Evolutionary conservation across 2,888 invertebrate genomes (phyloP), one percentile per base, ranked within the genome.

Genomic region (Apamea monoglypha): DNA sequence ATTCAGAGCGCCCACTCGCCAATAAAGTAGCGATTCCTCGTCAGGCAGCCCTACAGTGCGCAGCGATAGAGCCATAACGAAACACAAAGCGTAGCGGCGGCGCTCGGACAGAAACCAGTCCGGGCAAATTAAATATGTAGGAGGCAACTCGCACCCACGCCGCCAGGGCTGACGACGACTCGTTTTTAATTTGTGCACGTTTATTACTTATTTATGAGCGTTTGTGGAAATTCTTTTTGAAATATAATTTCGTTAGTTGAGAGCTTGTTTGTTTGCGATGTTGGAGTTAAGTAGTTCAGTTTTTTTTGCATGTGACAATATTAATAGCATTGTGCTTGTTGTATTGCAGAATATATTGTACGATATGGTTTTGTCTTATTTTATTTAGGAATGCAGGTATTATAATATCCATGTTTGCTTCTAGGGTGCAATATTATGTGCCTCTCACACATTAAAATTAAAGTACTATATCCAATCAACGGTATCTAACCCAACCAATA

Each of bases 51-150:
- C 90, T 91, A 90, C 89, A 90, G 87, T 88, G 89, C 91, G 86
- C 88, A 85, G 91, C 94, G 94, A 96, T 96, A 96, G 95, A 96
- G 96, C 95, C 96, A 95, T 96, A 96, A 96, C 95, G 94, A 94
- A 95, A 94, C 95, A 95, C 95, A 95, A 96, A 96, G 96, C 95
- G 95, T 89, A 91, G 94, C 94, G 94, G 56, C 56, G 84, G 84
- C 92, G 93, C 95, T 94, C 94, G 94, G 94, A 94, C 95, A 95
- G 95, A 95, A 96, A 96, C 96, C 96, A 96, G 96, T 96, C 96
- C 95, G 93, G 94, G 95, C 95, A 95, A 96, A 97, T 97, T 96
- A 97, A 96, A 96, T 97, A 97, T 97, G 96, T 96, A 96, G 95
- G 96, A 96, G 96, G 94, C 94, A 93, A 94, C 93, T 92, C 94